Percentiles rank a stretch among this genome's conserved stretches.
These are phyloP conservation scores for Premnoplex brunnescens DNA, from an alignment of 2,797 vertebrate species.

Conservation along the genomic window DNA sequence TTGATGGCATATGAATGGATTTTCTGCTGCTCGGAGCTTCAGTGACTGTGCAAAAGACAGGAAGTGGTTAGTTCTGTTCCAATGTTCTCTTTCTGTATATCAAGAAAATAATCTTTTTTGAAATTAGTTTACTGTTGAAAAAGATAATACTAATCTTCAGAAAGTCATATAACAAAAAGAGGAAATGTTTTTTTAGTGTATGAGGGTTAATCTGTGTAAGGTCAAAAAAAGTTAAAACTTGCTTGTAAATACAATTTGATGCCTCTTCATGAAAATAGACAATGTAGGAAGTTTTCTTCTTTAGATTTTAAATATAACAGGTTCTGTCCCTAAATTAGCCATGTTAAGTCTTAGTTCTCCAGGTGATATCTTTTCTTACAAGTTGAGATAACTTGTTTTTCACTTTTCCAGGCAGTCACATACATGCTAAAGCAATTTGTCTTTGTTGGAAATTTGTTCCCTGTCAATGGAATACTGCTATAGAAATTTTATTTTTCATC, in stretches of 20 bases:
- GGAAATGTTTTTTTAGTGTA: background rate
- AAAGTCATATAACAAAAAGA: background rate
- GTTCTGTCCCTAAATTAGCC: background rate
- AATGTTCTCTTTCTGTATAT: background rate
- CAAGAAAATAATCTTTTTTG: background rate
- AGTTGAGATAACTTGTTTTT: background rate
- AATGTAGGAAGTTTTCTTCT: background rate
- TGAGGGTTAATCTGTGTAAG: background rate
- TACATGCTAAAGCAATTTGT: background rate
- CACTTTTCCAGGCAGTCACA: background rate
- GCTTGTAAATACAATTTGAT: background rate
- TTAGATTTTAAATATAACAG: background rate
- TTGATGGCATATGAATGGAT: background rate
- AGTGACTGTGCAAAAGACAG: background rate
- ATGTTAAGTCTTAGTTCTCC: background rate
- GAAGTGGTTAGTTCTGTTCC: background rate
- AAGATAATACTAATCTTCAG: background rate
- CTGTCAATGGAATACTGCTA: background rate
- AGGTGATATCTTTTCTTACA: background rate
- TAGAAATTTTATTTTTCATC: background rate
- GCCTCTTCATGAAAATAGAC: background rate
- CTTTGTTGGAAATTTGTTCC: background rate
- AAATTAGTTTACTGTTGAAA: background rate
- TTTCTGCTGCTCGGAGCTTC: background rate
- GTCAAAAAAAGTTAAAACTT: background rate